A percentile compares a stretch with the other conserved stretches of the same genome.
These are phyloP conservation scores for Cyprinodon tularosa DNA, from an alignment of 2,113 vertebrate species.

Conservation along the genomic window DNA sequence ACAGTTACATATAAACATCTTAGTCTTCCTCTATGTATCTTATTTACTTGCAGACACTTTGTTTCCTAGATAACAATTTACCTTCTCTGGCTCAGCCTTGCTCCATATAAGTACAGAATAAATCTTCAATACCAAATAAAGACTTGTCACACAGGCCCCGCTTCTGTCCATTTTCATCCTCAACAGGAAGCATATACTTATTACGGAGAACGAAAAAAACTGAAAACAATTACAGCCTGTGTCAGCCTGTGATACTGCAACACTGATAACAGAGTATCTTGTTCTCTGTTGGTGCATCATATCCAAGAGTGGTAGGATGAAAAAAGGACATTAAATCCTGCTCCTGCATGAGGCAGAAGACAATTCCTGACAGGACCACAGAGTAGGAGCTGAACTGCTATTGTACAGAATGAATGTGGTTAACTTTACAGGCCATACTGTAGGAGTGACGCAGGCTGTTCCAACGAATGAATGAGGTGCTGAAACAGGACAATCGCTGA, in stretches of 20 bases:
- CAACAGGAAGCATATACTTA: slow-evolving; percentile 63
- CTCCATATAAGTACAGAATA: slow-evolving; percentile 29
- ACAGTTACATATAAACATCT: neutral
- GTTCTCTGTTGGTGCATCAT: slow-evolving; percentile 63
- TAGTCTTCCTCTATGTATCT: slow-evolving; percentile 16
- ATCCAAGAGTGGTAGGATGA: slow-evolving; percentile 69
- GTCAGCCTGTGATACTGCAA: slow-evolving; percentile 64
- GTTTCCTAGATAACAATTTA: slow-evolving; percentile 9
- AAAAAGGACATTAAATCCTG: slow-evolving; percentile 61
- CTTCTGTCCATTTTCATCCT: slow-evolving; percentile 36
- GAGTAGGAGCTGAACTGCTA: slow-evolving; percentile 39
- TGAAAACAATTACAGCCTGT: slow-evolving; percentile 63
- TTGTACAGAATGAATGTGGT: slow-evolving; percentile 52
- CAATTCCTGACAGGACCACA: slow-evolving; percentile 40
- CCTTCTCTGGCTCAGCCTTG: neutral
- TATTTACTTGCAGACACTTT: slow-evolving; percentile 21
- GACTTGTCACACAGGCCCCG: slow-evolving; percentile 26
- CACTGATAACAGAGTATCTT: slow-evolving; percentile 68
- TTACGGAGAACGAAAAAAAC: slow-evolving; percentile 51
- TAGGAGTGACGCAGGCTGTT: slow-evolving; percentile 44
- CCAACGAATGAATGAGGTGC: slow-evolving; percentile 54
- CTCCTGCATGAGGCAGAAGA: slow-evolving; percentile 26
- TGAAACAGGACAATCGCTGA: slow-evolving; percentile 45
- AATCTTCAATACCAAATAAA: slow-evolving; percentile 50
- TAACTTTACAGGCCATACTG: slow-evolving; percentile 71